Conservation (phyloP, 2,888 invertebrate species). For the Sphaerophoria taeniata region DNA sequence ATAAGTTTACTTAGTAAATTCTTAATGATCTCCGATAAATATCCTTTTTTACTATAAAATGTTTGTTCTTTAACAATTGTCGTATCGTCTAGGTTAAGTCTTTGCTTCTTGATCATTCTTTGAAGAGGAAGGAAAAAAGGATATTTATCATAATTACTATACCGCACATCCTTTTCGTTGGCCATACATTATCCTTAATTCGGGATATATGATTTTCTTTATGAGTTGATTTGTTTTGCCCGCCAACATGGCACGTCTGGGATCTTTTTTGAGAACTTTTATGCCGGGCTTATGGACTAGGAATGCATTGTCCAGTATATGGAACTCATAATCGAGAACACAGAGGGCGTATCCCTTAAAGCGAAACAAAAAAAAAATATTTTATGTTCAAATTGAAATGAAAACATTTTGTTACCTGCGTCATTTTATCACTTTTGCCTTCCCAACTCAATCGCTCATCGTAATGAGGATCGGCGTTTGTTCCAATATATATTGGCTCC, state of each 20-base stretch:
- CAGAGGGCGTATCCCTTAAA: conserved; percentile 93
- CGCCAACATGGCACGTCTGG: conserved; percentile 89
- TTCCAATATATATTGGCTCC: conserved; percentile 97
- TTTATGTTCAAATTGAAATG: neutral
- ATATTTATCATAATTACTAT: conserved; percentile 84
- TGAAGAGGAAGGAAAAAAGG: conserved; percentile 71
- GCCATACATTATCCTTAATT: conserved; percentile 93
- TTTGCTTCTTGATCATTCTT: conserved; percentile 75
- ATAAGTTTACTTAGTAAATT: conserved; percentile 72
- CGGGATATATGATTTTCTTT: conserved; percentile 91
- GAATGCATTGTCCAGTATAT: conserved; percentile 96
- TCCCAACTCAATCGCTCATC: conserved; percentile 97
- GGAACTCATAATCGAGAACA: conserved; percentile 95
- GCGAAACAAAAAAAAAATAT: conserved; percentile 4
- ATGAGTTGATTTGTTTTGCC: conserved; percentile 91
- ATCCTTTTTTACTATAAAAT: conserved; percentile 71
- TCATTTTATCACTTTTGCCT: conserved; percentile 97
- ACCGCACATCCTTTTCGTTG: conserved; percentile 91
- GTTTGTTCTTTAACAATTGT: conserved; percentile 58
- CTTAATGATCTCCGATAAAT: conserved; percentile 73
- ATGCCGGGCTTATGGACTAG: conserved; percentile 96
- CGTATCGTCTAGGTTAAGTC: conserved; percentile 69
- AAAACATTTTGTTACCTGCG: conserved; percentile 87
- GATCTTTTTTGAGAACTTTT: conserved; percentile 91
- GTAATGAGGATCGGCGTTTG: conserved; percentile 93